A percentile compares a stretch with the other conserved stretches of the same genome.
Conservation (phyloP, 2,888 invertebrate genomes). For the Synergus umbraculus region DNA sequence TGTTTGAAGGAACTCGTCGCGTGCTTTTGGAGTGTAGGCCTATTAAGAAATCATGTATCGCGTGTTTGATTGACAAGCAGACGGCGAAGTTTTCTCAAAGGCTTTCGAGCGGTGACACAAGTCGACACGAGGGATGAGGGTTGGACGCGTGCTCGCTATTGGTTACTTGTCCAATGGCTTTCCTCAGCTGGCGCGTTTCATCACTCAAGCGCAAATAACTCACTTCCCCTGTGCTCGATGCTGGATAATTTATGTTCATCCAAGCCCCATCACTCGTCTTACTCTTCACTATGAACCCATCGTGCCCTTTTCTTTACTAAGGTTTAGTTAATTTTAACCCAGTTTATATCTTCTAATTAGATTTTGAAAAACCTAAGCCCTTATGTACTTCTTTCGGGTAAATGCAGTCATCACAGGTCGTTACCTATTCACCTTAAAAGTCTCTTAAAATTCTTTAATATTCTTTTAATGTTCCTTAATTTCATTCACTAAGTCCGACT, state of each 20-base stretch:
- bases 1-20: conserved; percentile 43
- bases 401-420: no score
- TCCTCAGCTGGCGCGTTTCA: conserved; percentile 76
- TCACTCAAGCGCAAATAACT: conserved; percentile 77
- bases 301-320: conserved; percentile 18
- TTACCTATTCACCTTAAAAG: no score
- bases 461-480: not conserved
- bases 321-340: conserved; percentile 53
- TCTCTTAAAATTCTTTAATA: no score
- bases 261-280: conserved; percentile 69
- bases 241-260: conserved; percentile 74
- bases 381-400: no score
- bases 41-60: conserved; percentile 40
- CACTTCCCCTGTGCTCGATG: conserved; percentile 71
- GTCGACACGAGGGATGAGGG: conserved; percentile 53
- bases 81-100: conserved; percentile 52
- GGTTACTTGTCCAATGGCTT: conserved; percentile 67
- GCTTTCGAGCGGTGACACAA: conserved; percentile 54
- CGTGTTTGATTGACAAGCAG: conserved; percentile 46
- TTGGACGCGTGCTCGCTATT: conserved; percentile 59
- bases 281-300: conserved; percentile 41
- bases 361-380: not conserved
- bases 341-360: not conserved
- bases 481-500: not conserved
- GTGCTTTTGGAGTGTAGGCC: conserved; percentile 23